Evolutionary conservation across 2,888 invertebrate species (phyloP).

Genomic region (Strigamia maritima): DNA sequence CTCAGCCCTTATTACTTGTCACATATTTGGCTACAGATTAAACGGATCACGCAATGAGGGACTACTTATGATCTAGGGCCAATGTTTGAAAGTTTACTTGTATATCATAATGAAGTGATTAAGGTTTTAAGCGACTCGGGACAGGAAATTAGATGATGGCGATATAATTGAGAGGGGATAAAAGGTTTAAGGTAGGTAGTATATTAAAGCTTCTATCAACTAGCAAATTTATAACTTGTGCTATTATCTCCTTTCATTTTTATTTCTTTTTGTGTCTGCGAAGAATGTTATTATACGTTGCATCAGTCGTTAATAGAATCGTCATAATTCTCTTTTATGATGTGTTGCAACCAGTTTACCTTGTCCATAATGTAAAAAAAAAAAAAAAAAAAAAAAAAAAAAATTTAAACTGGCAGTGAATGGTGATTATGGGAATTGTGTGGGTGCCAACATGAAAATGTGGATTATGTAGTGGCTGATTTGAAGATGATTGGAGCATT

Average conservation of each 20-base stretch:
- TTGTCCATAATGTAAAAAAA: background rate
- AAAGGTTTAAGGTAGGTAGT: slow-evolving; percentile 6
- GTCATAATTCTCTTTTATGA: slow-evolving; percentile 2
- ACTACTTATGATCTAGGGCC: background rate
- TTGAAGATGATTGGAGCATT: background rate
- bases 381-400: background rate
- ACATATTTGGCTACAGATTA: slow-evolving; percentile 8
- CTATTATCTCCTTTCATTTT: background rate
- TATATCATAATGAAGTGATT: background rate
- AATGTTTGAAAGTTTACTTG: background rate
- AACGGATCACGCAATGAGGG: background rate
- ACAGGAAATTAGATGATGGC: slow-evolving; percentile 15
- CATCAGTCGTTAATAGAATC: slow-evolving; percentile 21
- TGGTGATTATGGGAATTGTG: slow-evolving; percentile 11
- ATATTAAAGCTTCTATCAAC: background rate
- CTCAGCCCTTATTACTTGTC: background rate
- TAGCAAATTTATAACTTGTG: background rate
- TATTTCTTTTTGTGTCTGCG: background rate
- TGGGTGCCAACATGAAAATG: background rate
- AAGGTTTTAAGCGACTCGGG: slow-evolving; percentile 1
- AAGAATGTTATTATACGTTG: slow-evolving; percentile 17
- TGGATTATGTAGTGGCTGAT: background rate
- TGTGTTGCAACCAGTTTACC: slow-evolving; percentile 20
- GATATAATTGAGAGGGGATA: slow-evolving; percentile 18
- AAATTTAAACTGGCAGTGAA: background rate